phyloP scores from a whole-genome alignment of 2,113 vertebrate species.

The Scalopus aquaticus region DNA sequence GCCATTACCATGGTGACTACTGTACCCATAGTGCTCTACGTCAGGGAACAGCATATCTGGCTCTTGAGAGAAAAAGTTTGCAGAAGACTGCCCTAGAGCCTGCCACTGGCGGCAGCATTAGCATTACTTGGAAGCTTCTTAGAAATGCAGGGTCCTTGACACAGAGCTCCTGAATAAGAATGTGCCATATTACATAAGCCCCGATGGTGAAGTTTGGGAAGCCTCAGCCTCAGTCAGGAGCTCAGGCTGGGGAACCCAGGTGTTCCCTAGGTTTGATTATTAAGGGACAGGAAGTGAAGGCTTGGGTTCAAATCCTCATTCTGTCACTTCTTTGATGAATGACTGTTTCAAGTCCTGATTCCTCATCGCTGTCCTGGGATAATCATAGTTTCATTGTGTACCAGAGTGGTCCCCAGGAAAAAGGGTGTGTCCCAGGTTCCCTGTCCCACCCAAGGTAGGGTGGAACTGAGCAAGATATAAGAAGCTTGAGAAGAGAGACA shows the following conservation, averaged over 20 bases:
- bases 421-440: no score
- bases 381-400: not conserved
- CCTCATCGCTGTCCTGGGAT: not conserved
- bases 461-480: no score
- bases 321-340: not conserved
- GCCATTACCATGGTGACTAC: not conserved
- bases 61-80: not conserved
- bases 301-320: not conserved
- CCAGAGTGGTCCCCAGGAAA: no score
- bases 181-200: not conserved
- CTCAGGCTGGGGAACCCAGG: no score
- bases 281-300: not conserved
- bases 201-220: not conserved
- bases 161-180: not conserved
- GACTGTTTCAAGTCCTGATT: not conserved
- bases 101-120: fast-evolving
- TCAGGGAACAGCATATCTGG: not conserved
- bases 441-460: no score
- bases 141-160: not conserved
- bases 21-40: not conserved
- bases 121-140: not conserved
- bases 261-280: not conserved
- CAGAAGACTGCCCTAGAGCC: not conserved
- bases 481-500: no score
- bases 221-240: not conserved